Base-by-base conservation (phyloP, 2,888 invertebrate genomes). In the Epicampocera succincta region DNA sequence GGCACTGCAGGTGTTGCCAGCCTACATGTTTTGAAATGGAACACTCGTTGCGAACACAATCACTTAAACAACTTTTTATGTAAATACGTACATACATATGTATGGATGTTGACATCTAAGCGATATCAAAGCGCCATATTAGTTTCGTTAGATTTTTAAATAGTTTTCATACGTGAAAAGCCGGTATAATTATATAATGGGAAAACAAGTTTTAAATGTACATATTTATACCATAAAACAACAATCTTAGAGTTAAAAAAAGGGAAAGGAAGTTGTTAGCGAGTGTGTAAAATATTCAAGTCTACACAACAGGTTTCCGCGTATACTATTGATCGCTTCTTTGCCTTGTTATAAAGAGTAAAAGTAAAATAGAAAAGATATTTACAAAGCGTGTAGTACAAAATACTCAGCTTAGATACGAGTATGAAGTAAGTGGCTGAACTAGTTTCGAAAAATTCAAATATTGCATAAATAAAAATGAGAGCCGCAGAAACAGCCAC, bases 201-300 rank as follows among this genome's bases (percentile, higher is more conserved):
- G 9, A 44, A 61, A 61, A 61, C n/a, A 4, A 48, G 46, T 75
- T 75, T 46, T 13, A 48, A n/a, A n/a, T n/a, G n/a, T 13, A 25
- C 58, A 13, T 75, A 48, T 52, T 72, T 50, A 60, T 61, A 5
- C 11, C 17, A 12, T 52, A 40, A 65, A 48, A 0, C 17, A 19
- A 25, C 11, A 38, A n/a, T 11, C 13, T 2, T 46, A 12, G 40
- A 85, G 83, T 76, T 84, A 87, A 87, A 87, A 71, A 88, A 88
- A 88, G 88, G 86, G 85, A 87, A 87, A 86, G 71, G 29, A 21
- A 40, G 2, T 42, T 21, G 2, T 42, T 21, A 17, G 19, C 42
- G n/a, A 58, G 38, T 56, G 15, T 65, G 54, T 52, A 44, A 63
- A 73, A 38, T 25, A 54, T 4, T 6, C 48, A 44, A 71, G 21